Evolutionary conservation across 2,888 invertebrate genomes (phyloP).

Genomic region (Tuta absoluta): DNA sequence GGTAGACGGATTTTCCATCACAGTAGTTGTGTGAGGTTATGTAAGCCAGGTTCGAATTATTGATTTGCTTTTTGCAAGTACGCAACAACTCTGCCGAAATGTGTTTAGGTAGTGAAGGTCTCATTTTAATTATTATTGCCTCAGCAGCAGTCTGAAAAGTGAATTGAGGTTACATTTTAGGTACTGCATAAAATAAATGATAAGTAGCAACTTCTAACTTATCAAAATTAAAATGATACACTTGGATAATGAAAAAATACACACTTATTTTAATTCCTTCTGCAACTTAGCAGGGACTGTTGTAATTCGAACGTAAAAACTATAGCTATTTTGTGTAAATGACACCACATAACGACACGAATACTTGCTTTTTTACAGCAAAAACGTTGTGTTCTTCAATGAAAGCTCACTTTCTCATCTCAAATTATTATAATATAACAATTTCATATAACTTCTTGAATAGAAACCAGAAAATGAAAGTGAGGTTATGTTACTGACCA

Average conservation of each 20-base stretch:
- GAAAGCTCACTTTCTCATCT: no score
- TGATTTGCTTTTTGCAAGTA: neutral
- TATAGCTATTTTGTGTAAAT: neutral
- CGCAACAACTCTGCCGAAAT: neutral
- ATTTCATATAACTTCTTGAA: no score
- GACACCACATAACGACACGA: no score
- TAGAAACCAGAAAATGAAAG: no score
- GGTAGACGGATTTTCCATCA: constrained; percentile 24
- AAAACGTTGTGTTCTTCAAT: no score
- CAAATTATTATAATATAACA: no score
- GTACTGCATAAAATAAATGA: neutral
- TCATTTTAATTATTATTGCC: neutral
- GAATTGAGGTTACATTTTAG: neutral
- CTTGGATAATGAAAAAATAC: no score
- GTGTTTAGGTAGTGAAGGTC: neutral
- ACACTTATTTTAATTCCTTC: neutral
- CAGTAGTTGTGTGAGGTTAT: constrained; percentile 21
- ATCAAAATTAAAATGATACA: no score
- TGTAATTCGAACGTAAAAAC: neutral
- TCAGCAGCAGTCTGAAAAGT: neutral
- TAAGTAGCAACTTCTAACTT: no score
- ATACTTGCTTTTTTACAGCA: no score
- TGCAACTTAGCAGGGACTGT: constrained; percentile 8
- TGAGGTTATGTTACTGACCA: no score
- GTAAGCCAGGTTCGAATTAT: neutral